Conservation (phyloP, 2,797 vertebrate species). For the Fistularia commersonii region DNA sequence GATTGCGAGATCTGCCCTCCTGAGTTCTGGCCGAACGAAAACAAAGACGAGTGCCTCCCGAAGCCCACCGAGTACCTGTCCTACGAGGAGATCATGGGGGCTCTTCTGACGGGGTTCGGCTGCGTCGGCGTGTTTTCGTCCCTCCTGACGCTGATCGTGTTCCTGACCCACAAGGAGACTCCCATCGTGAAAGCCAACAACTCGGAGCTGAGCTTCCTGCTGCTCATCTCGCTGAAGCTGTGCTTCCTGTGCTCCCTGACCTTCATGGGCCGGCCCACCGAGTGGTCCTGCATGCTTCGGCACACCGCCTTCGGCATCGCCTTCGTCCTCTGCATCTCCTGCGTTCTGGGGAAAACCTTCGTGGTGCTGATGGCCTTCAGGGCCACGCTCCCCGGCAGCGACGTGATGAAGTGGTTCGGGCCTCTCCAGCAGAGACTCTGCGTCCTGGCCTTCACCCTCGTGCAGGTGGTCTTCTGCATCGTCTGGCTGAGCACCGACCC, state of each 20-base stretch:
- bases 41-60: constrained; percentile 51
- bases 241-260: constrained; percentile 66
- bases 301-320: constrained; percentile 65
- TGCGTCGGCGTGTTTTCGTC: constrained; percentile 57
- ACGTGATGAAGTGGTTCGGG: constrained; percentile 62
- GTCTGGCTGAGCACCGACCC: constrained; percentile 51
- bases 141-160: constrained; percentile 44
- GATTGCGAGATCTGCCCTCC: constrained; percentile 55
- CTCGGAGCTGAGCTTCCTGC: constrained; percentile 64
- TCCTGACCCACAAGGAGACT: constrained; percentile 54
- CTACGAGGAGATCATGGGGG: constrained; percentile 64
- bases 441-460: constrained; percentile 53
- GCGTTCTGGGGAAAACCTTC: constrained; percentile 65
- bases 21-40: constrained; percentile 64
- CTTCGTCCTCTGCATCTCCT: constrained; percentile 68
- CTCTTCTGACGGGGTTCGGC: constrained; percentile 52
- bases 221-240: constrained; percentile 63
- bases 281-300: constrained; percentile 69
- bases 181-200: constrained; percentile 64
- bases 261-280: constrained; percentile 58
- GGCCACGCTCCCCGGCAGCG: constrained; percentile 51
- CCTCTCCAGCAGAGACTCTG: constrained; percentile 51
- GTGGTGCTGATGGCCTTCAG: constrained; percentile 69
- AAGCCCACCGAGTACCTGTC: constrained; percentile 70
- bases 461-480: constrained; percentile 56